Evolutionary conservation across 2,113 vertebrate species (phyloP), one percentile per base, ranked within the genome.

Genomic region (Cranoglanis bouderius): DNA sequence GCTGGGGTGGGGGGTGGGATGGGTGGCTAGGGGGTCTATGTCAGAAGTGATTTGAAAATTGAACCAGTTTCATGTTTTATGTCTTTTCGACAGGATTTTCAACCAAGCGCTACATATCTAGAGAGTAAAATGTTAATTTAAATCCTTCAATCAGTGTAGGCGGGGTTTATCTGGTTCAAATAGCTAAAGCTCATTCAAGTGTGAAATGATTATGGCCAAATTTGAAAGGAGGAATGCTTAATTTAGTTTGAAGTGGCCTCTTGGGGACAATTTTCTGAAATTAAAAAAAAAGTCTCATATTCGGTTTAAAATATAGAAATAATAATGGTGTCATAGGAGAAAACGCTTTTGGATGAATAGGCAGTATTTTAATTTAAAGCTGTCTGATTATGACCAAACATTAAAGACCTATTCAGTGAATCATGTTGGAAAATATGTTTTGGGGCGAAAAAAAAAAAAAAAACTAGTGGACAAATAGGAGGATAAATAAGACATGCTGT

Each of bases 151-250:
- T 55, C 78, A 55, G 49, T 55, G 18, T 82, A n/a, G 51, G 78
- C 49, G 51, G 49, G 51, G 8, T 35, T 35, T 57, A 51, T 82
- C 78, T 55, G 78, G 78, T 51, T 55, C 49, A 82, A 55, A 55
- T 35, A 57, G 29, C 51, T 35, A 38, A 82, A 55, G n/a, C 78
- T 82, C 78, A 55, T 32, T 32, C 78, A 55, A 82, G 51, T 51
- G n/a, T 82, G 51, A 82, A 82, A 82, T 55, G 49, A 55, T 57
- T 55, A 55, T 4, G 51, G 18, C 51, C 51, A 82, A 82, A 57
- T 82, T 57, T 82, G 32, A 19, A 82, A 82, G 78, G 78, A 55
- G 18, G 51, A 55, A 82, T 35, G 18, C n/a, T 82, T 82, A 32
- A 32, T 82, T 55, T 82, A 82, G 14, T 53, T 35, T 8, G 78